phyloP scores from a whole-genome alignment of 2,888 invertebrate species.

The Synergus laeviventris region DNA sequence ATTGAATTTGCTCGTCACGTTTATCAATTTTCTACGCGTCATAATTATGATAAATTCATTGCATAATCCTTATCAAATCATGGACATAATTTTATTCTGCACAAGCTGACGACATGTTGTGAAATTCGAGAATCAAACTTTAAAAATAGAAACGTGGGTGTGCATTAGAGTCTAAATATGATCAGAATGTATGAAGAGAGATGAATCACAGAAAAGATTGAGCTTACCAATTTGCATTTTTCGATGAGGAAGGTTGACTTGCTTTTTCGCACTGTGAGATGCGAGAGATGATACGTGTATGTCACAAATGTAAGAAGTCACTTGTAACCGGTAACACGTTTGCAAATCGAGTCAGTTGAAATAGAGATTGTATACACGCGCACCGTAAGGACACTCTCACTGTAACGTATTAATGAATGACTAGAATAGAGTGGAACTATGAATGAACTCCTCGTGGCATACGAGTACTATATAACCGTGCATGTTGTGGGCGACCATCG shows the following conservation, averaged over 20 bases:
- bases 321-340: background rate
- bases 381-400: slow-evolving; percentile 61
- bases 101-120: background rate
- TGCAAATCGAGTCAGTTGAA: slow-evolving; percentile 60
- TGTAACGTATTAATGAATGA: slow-evolving; percentile 70
- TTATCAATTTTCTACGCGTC: no score
- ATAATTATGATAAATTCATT: background rate
- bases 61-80: background rate
- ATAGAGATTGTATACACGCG: slow-evolving; percentile 44
- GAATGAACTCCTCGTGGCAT: slow-evolving; percentile 71
- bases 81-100: background rate
- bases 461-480: slow-evolving; percentile 70
- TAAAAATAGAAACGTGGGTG: no score
- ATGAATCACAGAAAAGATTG: background rate
- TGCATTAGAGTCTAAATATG: background rate
- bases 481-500: slow-evolving; percentile 70
- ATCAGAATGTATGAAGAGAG: background rate
- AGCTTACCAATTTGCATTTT: slow-evolving; percentile 72
- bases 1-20: background rate
- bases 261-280: background rate
- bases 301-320: slow-evolving; percentile 7
- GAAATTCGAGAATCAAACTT: background rate
- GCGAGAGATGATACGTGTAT: background rate
- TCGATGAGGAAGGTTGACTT: slow-evolving; percentile 41
- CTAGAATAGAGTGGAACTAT: slow-evolving; percentile 71